These are phyloP conservation scores for Platysternon megacephalum DNA, from an alignment of 2,113 vertebrate genomes.

Conservation along the genomic window DNA sequence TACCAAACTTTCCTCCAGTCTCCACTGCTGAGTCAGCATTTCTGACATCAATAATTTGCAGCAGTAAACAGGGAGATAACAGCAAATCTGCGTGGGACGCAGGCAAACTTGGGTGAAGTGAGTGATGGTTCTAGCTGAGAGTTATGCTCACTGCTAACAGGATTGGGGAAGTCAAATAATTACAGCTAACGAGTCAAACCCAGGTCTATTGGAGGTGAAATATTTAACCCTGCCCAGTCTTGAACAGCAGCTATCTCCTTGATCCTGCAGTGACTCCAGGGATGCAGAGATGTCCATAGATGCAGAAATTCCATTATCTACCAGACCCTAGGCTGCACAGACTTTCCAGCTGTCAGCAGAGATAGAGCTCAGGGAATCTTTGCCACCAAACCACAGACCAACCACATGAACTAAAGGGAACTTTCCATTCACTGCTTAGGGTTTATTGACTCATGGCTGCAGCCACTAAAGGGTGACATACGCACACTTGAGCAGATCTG, in stretches of 20 bases:
- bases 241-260: neutral
- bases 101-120: neutral
- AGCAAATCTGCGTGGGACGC: neutral
- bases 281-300: neutral
- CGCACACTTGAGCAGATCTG: neutral
- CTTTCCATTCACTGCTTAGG: neutral
- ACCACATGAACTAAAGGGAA: neutral
- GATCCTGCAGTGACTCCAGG: neutral
- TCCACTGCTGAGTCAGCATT: slow-evolving; percentile 41
- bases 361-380: neutral
- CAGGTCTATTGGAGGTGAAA: neutral
- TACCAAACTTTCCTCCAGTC: neutral
- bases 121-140: neutral
- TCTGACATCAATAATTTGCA: slow-evolving; percentile 17
- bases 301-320: neutral
- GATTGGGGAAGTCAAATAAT: accelerated
- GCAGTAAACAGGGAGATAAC: slow-evolving; percentile 13
- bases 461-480: neutral
- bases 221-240: accelerated
- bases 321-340: neutral
- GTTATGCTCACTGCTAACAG: neutral
- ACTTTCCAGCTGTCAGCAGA: neutral
- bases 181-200: neutral
- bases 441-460: neutral
- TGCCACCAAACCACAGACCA: neutral